phyloP scores from a whole-genome alignment of 2,888 invertebrate genomes.

The Rhopalosiphum nymphaeae region DNA sequence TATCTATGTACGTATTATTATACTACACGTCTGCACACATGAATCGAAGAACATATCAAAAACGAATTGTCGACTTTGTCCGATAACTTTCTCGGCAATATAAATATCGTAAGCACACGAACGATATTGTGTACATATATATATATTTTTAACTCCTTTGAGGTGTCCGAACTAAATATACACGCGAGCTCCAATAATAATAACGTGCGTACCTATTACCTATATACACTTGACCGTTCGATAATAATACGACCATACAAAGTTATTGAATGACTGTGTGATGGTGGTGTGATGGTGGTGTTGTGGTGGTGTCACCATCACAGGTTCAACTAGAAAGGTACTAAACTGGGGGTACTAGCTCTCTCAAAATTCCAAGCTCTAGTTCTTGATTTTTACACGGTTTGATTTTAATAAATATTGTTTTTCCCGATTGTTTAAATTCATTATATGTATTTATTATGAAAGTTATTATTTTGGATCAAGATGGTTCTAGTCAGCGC shows the following conservation, averaged over 20 bases:
- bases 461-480: no score
- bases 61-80: background rate
- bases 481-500: no score
- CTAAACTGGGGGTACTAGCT: no score
- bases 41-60: background rate
- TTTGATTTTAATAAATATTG: no score
- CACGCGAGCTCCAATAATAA: background rate
- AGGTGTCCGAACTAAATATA: background rate
- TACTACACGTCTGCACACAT: background rate
- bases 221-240: background rate
- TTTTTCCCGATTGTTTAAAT: no score
- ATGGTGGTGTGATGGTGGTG: no score
- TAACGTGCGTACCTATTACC: background rate
- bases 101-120: background rate
- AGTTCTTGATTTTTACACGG: no score
- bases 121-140: background rate
- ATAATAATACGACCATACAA: background rate
- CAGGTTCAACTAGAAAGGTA: no score
- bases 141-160: background rate
- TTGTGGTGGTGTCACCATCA: no score
- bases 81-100: background rate
- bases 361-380: no score
- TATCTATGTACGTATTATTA: background rate
- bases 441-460: no score
- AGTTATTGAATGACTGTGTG: no score